Conservation (phyloP, 2,113 vertebrate species). For the Balaeniceps rex region DNA sequence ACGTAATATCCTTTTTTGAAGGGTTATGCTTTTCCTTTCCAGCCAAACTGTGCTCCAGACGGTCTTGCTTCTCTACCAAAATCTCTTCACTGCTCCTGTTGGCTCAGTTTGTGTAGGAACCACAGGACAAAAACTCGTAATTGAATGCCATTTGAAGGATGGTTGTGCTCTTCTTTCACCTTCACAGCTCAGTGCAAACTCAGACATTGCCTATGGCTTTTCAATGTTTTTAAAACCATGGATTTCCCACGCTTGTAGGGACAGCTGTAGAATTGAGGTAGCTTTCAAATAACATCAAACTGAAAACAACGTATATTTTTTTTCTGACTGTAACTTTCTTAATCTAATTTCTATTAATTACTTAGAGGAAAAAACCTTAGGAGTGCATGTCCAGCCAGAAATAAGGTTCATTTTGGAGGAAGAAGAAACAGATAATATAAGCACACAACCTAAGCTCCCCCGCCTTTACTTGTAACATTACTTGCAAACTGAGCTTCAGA, state of each 20-base stretch:
- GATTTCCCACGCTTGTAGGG: neutral
- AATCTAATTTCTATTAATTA: neutral
- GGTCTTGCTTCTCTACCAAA: neutral
- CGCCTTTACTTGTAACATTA: neutral
- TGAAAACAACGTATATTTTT: neutral
- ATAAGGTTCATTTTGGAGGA: neutral
- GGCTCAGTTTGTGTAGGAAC: neutral
- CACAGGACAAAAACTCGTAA: neutral
- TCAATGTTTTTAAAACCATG: neutral
- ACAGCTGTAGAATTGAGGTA: neutral
- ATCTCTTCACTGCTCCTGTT: neutral
- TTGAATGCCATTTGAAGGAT: neutral
- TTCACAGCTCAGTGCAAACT: neutral
- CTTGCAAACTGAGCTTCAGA: neutral
- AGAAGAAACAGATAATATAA: neutral
- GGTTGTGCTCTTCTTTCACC: neutral
- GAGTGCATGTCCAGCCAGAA: neutral
- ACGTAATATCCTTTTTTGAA: neutral
- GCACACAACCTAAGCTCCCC: neutral
- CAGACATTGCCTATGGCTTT: neutral
- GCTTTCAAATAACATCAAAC: neutral
- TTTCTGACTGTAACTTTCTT: neutral
- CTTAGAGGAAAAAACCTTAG: neutral
- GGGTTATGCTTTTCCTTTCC: neutral
- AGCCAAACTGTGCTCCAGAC: neutral